Conservation (phyloP, 2,797 vertebrate genomes). For the Microctenopoma steveboyesi region DNA sequence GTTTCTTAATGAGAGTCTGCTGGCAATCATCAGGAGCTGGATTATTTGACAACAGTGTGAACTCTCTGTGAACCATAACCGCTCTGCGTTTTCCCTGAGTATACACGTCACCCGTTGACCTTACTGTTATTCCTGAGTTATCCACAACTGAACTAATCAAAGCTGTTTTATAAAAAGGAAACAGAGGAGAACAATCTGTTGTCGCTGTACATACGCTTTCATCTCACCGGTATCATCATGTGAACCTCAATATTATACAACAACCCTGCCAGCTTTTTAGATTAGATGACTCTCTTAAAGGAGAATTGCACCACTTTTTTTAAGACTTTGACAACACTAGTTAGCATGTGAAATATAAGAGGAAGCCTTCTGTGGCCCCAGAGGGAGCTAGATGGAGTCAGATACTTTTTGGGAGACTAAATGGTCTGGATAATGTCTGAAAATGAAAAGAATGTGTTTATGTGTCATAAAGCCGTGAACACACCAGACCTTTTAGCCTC, state of each 20-base stretch:
- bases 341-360: no score
- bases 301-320: no score
- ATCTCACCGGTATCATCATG: background rate
- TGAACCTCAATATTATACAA: background rate
- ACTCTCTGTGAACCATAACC: slow-evolving; percentile 53
- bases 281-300: background rate
- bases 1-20: slow-evolving; percentile 6
- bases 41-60: slow-evolving; percentile 49
- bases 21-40: slow-evolving; percentile 35
- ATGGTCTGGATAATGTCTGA: background rate
- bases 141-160: slow-evolving; percentile 8
- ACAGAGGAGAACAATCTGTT: slow-evolving; percentile 12
- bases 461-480: background rate
- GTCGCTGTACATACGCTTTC: background rate
- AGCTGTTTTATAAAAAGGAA: slow-evolving; percentile 3
- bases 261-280: background rate
- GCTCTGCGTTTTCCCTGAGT: slow-evolving; percentile 36
- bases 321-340: no score
- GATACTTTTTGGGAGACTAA: background rate
- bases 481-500: background rate
- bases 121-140: slow-evolving; percentile 11
- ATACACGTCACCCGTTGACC: slow-evolving; percentile 42
- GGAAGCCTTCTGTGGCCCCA: no score
- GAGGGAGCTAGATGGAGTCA: background rate
- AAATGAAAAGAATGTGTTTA: background rate